Conservation (phyloP, 1,140 invertebrate genomes). For the Hyles euphorbiae region DNA sequence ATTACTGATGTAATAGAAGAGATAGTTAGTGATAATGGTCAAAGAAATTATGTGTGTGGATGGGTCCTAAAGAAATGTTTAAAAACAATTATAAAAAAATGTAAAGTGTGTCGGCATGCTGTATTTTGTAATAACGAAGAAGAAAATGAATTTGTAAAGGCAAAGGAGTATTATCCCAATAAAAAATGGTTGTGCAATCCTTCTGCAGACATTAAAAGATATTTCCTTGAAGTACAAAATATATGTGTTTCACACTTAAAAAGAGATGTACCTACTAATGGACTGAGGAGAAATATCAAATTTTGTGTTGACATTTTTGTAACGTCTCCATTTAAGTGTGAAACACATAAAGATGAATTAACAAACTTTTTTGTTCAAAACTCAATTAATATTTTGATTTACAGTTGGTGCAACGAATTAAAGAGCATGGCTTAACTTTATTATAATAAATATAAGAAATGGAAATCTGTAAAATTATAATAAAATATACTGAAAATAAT, state of each 20-base stretch:
- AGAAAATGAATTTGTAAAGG: conserved; percentile 18
- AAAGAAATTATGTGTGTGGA: conserved; percentile 32
- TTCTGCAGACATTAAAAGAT: conserved; percentile 7
- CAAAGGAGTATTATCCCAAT: conserved; percentile 21
- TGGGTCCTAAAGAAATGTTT: conserved; percentile 31
- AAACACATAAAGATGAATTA: conserved; percentile 15
- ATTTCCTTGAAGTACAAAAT: conserved; percentile 21
- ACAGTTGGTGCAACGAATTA: too few relatives aligned
- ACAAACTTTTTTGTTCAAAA: too few relatives aligned
- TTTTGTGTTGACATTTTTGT: conserved; percentile 10
- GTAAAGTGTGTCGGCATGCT: conserved; percentile 10
- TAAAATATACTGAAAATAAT: too few relatives aligned
- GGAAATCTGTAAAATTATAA: too few relatives aligned
- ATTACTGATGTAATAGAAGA: not conserved
- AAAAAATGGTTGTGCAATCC: conserved; percentile 29
- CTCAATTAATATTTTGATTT: too few relatives aligned
- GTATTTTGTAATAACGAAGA: conserved; percentile 15
- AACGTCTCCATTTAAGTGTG: conserved; percentile 17
- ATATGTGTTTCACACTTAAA: conserved; percentile 14
- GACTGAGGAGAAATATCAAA: conserved; percentile 13
- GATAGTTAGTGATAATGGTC: conserved; percentile 13
- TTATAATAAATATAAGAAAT: too few relatives aligned
- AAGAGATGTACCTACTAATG: conserved; percentile 10
- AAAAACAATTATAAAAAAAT: conserved; percentile 23
- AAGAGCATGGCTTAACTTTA: too few relatives aligned